Percentiles rank a stretch among this genome's conserved stretches.
Conservation (phyloP, 2,113 vertebrate genomes). For the Zonotrichia leucophrys region DNA sequence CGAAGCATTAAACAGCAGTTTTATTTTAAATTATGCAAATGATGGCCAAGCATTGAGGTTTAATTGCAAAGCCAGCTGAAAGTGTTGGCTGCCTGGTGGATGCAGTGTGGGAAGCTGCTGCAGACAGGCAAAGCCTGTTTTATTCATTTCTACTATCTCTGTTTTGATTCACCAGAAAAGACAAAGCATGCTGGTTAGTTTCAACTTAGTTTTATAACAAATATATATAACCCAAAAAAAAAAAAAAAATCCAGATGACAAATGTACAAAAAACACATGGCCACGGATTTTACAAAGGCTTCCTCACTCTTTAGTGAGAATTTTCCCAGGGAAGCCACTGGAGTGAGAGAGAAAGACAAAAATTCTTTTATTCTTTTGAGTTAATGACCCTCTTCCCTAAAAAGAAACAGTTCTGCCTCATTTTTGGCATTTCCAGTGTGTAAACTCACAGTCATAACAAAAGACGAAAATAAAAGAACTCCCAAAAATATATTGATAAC, state of each 20-base stretch:
- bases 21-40: background rate
- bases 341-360: background rate
- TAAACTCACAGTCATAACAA: background rate
- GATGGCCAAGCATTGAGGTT: background rate
- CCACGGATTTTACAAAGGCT: slow-evolving; percentile 1
- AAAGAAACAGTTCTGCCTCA: background rate
- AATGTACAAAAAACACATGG: slow-evolving; percentile 25
- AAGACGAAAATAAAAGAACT: background rate
- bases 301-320: background rate
- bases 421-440: background rate
- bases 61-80: background rate
- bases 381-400: background rate
- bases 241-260: background rate
- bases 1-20: background rate
- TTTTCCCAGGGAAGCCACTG: background rate
- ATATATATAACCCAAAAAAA: background rate
- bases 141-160: background rate
- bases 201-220: slow-evolving; percentile 23
- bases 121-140: background rate
- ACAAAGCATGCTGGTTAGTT: slow-evolving; percentile 24
- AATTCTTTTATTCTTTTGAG: background rate
- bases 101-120: background rate
- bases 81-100: background rate
- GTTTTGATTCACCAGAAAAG: background rate
- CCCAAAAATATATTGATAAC: background rate